Evolutionary conservation across 2,113 vertebrate genomes (phyloP).

Genomic region (Chrysochloris asiatica): DNA sequence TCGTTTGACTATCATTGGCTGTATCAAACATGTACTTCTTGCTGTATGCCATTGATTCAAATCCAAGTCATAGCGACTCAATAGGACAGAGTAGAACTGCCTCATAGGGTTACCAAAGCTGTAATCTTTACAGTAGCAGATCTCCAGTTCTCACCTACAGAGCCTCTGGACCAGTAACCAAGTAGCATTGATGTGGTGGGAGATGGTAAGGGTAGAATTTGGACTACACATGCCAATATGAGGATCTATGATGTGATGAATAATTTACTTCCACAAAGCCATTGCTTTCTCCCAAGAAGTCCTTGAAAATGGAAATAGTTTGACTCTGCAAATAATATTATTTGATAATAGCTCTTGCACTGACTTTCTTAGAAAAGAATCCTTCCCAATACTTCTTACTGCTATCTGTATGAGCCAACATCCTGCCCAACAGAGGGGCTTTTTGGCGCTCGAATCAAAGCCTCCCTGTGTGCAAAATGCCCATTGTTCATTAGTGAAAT

Average conservation of each 20-base stretch:
- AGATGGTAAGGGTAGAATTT: too few relatives aligned
- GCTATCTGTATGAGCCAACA: constrained; percentile 58
- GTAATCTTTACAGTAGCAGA: background rate
- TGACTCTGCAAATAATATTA: background rate
- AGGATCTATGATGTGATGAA: background rate
- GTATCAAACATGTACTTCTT: background rate
- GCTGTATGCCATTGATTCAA: background rate
- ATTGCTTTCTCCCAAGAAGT: constrained; percentile 20
- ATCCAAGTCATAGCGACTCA: background rate
- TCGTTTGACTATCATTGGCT: background rate
- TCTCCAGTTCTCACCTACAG: background rate
- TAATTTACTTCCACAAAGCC: background rate
- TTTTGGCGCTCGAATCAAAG: constrained; percentile 73
- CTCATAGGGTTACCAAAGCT: background rate
- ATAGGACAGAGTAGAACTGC: background rate
- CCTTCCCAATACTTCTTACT: constrained; percentile 19
- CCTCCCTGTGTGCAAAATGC: constrained; percentile 63
- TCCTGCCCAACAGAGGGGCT: constrained; percentile 69
- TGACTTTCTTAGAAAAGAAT: constrained; percentile 38
- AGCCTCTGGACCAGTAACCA: background rate
- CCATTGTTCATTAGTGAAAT: constrained; percentile 74
- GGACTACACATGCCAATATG: background rate
- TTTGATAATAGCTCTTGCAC: background rate
- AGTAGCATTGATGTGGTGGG: background rate
- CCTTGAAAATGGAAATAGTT: background rate